Conservation (phyloP, 2,797 vertebrate genomes). For the Glyptemys insculpta region DNA sequence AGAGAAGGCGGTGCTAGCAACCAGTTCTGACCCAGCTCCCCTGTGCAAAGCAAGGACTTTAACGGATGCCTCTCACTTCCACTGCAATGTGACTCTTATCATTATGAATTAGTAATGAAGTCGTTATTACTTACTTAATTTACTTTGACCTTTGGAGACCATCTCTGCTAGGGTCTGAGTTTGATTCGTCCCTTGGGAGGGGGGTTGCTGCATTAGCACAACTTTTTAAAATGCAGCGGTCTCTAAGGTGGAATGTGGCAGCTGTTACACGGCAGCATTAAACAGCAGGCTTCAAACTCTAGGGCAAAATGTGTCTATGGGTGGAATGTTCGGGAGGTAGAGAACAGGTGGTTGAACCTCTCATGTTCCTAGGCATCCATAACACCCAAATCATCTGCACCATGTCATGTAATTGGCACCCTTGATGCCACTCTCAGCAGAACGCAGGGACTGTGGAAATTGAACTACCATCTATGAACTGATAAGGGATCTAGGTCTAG, state of each 20-base stretch:
- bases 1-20: neutral
- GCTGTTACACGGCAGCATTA: fast-evolving
- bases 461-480: neutral
- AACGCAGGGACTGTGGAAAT: neutral
- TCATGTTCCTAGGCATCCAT: neutral
- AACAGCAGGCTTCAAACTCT: neutral
- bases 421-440: neutral
- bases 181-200: neutral
- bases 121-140: conserved; percentile 34
- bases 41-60: neutral
- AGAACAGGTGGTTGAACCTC: neutral
- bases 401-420: neutral
- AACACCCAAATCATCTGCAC: neutral
- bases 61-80: conserved; percentile 26
- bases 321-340: neutral
- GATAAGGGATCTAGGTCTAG: neutral
- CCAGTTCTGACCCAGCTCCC: neutral
- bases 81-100: neutral
- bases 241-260: neutral
- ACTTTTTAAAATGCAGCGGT: neutral
- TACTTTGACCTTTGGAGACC: conserved; percentile 33
- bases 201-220: neutral
- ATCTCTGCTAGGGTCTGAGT: neutral
- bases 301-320: neutral
- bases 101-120: conserved; percentile 63